A percentile compares a stretch with the other conserved stretches of the same genome.
Evolutionary conservation across 2,113 vertebrate species (phyloP).

Genomic region (Myotis lucifugus): DNA sequence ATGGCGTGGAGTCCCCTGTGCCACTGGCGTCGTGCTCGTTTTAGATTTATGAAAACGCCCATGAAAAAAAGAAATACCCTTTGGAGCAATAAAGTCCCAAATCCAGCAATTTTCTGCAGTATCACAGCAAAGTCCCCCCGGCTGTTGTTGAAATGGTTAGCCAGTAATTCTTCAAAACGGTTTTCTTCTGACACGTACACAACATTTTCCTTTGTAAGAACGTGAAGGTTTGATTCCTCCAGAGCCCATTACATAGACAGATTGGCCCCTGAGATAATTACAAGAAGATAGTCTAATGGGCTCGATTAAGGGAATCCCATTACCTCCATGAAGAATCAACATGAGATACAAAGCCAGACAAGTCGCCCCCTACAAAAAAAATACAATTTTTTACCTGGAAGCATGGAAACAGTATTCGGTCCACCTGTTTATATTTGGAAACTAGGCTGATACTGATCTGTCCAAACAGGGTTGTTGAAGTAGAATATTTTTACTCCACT

Average conservation of each 20-base stretch:
- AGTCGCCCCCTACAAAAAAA: neutral
- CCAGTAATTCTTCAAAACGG: constrained; percentile 47
- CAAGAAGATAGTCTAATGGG: constrained; percentile 30
- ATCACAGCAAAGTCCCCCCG: constrained; percentile 3
- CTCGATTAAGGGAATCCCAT: constrained; percentile 69
- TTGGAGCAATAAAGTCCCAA: constrained; percentile 55
- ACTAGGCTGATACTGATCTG: constrained; percentile 43
- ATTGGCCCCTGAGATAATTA: constrained; percentile 51
- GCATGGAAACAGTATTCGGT: neutral
- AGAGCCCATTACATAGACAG: constrained; percentile 13
- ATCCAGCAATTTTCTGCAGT: constrained; percentile 59
- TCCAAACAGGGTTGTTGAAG: constrained; percentile 5
- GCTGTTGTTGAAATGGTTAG: constrained; percentile 20
- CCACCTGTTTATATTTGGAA: constrained; percentile 59
- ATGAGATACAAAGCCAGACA: neutral
- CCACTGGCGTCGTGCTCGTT: neutral
- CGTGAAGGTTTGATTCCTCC: constrained; percentile 40
- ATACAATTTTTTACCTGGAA: neutral
- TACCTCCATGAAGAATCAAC: constrained; percentile 60
- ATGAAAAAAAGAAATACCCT: constrained; percentile 44
- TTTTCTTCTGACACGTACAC: constrained; percentile 50
- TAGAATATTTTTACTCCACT: constrained; percentile 37
- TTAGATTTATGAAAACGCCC: constrained; percentile 55
- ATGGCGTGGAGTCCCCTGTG: constrained; percentile 7
- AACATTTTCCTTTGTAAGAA: constrained; percentile 62